Percentiles rank a stretch among this genome's conserved stretches.
Evolutionary conservation across 2,888 invertebrate genomes (phyloP).

Genomic region (Drosophila kanekoi): DNA sequence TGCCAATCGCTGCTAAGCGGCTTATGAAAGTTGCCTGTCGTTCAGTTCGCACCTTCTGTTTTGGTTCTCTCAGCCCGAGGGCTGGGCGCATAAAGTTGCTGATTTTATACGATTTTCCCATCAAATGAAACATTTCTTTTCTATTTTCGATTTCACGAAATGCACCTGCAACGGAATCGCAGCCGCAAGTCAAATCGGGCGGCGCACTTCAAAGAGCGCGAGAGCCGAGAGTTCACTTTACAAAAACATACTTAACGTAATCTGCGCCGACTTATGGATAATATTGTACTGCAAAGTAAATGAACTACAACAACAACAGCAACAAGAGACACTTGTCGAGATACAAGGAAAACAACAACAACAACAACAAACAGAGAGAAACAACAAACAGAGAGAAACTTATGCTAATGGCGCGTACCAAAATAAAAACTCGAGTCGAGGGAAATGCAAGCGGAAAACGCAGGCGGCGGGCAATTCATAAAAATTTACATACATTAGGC

Average conservation of each 20-base stretch:
- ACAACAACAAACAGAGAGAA: no score
- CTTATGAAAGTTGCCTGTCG: constrained; percentile 46
- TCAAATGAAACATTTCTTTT: constrained; percentile 18
- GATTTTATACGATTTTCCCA: constrained; percentile 47
- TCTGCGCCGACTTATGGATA: constrained; percentile 38
- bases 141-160: constrained; percentile 27
- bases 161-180: constrained; percentile 45
- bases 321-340: constrained; percentile 68
- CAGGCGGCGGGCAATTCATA: constrained; percentile 70
- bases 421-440: constrained; percentile 46
- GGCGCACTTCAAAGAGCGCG: constrained; percentile 42
- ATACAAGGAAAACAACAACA: constrained; percentile 30
- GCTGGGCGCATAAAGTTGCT: constrained; percentile 46
- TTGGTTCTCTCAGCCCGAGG: constrained; percentile 27
- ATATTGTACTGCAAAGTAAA: constrained; percentile 24
- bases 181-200: constrained; percentile 3
- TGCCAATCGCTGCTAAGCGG: constrained; percentile 55
- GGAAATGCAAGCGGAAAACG: constrained; percentile 23
- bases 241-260: constrained; percentile 68
- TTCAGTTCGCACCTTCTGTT: constrained; percentile 53
- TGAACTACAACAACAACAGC: constrained; percentile 1
- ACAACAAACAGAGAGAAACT: constrained; percentile 44
- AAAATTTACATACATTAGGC: constrained; percentile 66
- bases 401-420: constrained; percentile 80
- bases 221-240: constrained; percentile 59